These are phyloP conservation scores for Nomada goodeniana DNA, from an alignment of 2,888 invertebrate species.

Conservation along the genomic window DNA sequence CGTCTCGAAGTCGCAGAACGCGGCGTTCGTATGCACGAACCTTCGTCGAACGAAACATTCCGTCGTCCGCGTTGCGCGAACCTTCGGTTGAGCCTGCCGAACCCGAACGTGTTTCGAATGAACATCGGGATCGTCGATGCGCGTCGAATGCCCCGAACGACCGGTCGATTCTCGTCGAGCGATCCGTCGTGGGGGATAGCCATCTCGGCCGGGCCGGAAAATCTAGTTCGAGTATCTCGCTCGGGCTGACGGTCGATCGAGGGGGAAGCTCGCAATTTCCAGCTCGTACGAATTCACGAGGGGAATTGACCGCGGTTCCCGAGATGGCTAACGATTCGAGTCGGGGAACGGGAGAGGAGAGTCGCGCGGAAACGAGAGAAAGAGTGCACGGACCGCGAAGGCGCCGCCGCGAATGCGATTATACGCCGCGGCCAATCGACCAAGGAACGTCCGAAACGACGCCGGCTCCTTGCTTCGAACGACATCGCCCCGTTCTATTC, in stretches of 20 bases:
- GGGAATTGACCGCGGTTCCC: slow-evolving; percentile 25
- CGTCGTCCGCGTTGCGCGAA: too few relatives aligned
- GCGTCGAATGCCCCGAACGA: too few relatives aligned
- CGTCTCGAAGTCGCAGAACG: too few relatives aligned
- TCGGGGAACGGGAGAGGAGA: neutral
- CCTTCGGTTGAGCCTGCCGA: too few relatives aligned
- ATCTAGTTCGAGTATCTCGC: neutral
- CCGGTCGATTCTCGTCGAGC: neutral
- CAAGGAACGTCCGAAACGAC: slow-evolving; percentile 19
- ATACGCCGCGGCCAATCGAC: slow-evolving; percentile 27
- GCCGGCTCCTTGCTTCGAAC: slow-evolving; percentile 11
- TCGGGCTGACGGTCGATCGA: neutral
- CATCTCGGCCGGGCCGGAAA: neutral
- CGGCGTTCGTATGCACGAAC: too few relatives aligned
- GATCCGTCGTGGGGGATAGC: neutral
- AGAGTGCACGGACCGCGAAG: slow-evolving; percentile 31
- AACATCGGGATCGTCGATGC: too few relatives aligned
- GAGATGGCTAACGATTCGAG: slow-evolving; percentile 28
- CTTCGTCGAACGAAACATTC: too few relatives aligned
- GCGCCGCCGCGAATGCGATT: slow-evolving; percentile 11
- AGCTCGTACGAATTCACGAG: slow-evolving; percentile 5
- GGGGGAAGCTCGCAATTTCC: neutral
- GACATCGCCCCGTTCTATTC: neutral
- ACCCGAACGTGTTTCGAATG: too few relatives aligned
- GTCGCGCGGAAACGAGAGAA: slow-evolving; percentile 25